Evolutionary conservation across 2,113 vertebrate genomes (phyloP).

Genomic region (Grammomys surdaster): DNA sequence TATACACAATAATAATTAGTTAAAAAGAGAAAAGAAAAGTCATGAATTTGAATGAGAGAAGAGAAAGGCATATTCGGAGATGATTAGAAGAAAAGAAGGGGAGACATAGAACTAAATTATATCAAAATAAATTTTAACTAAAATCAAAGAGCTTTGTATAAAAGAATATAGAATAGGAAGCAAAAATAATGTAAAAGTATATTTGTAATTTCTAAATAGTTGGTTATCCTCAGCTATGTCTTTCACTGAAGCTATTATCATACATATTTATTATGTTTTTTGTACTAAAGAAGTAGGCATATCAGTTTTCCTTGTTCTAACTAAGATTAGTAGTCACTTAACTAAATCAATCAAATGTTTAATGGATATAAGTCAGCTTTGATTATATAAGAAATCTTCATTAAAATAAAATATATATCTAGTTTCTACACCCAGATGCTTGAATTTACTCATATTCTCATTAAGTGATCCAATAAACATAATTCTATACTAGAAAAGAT

Average conservation of each 20-base stretch:
- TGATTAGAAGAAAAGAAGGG: not conserved
- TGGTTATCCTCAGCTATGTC: not conserved
- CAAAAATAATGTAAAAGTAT: not conserved
- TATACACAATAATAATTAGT: not conserved
- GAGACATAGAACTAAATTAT: not conserved
- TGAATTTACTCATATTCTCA: not conserved
- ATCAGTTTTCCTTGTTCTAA: not conserved
- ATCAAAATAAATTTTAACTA: not conserved
- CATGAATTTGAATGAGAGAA: not conserved
- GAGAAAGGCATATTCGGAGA: not conserved
- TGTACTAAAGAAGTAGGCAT: slow-evolving; percentile 6
- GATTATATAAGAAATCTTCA: slow-evolving; percentile 18
- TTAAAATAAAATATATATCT: slow-evolving; percentile 11
- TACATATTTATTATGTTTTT: not conserved
- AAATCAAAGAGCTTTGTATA: not conserved
- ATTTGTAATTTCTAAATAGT: not conserved
- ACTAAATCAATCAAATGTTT: not conserved
- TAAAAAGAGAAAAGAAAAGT: not conserved
- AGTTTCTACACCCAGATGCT: not conserved
- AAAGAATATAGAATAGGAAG: not conserved
- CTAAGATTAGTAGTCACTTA: not conserved
- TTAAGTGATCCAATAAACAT: not conserved
- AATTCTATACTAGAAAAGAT: slow-evolving; percentile 48
- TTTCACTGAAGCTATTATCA: not conserved
- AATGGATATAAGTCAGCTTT: not conserved